Percentiles rank a stretch among this genome's conserved stretches.
Conservation (phyloP, 2,888 invertebrate species). For the Agelastica alni region DNA sequence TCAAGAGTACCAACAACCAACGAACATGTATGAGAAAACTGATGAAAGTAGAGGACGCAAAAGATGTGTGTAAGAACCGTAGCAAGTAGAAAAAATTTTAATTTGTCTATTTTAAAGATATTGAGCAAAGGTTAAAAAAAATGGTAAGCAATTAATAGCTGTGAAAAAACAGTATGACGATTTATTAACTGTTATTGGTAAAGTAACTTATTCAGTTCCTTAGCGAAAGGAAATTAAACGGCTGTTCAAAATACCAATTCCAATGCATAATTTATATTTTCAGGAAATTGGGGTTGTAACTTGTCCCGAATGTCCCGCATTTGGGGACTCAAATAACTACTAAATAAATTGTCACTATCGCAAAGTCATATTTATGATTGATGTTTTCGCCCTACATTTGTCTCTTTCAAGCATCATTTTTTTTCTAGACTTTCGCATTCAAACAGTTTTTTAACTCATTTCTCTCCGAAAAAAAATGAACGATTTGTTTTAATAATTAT, state of each 20-base stretch:
- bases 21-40: too few relatives aligned
- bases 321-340: slow-evolving; percentile 3
- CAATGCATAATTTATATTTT: slow-evolving; percentile 23
- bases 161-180: slow-evolving; percentile 11
- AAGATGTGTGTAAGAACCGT: too few relatives aligned
- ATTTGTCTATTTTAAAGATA: too few relatives aligned
- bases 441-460: slow-evolving; percentile 24
- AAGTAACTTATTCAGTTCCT: slow-evolving; percentile 9
- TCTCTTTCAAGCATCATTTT: slow-evolving; percentile 21
- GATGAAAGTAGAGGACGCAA: too few relatives aligned
- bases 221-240: slow-evolving; percentile 18
- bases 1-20: too few relatives aligned
- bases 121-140: too few relatives aligned
- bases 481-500: slow-evolving; percentile 55
- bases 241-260: slow-evolving; percentile 10
- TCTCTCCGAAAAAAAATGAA: slow-evolving; percentile 37
- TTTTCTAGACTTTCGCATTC: slow-evolving; percentile 19
- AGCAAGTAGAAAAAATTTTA: too few relatives aligned
- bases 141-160: too few relatives aligned
- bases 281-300: slow-evolving; percentile 20
- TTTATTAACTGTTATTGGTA: slow-evolving; percentile 18
- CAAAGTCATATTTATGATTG: slow-evolving; percentile 26
- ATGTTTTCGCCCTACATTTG: slow-evolving; percentile 23
- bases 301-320: slow-evolving; percentile 21
- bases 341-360: slow-evolving; percentile 30